A percentile compares a stretch with the other conserved stretches of the same genome.
These are phyloP conservation scores for Ditula angustiorana DNA, from an alignment of 2,888 invertebrate genomes.

Conservation along the genomic window DNA sequence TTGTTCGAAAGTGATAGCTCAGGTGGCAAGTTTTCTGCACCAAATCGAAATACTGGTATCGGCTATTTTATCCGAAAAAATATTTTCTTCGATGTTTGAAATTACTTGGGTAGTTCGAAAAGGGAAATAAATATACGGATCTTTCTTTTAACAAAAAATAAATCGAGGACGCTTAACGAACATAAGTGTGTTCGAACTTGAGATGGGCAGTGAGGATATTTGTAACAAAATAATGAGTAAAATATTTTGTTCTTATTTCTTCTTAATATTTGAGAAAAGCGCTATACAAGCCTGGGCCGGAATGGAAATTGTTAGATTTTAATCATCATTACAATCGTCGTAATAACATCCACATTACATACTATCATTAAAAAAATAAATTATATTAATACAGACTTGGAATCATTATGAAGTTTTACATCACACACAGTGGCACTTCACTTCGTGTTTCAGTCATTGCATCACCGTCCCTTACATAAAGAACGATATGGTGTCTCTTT, in stretches of 20 bases:
- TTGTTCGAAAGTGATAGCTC: background rate
- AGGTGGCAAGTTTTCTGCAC: background rate
- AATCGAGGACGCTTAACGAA: too few species aligned
- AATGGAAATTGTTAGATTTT: background rate
- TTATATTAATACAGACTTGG: slow-evolving; percentile 23
- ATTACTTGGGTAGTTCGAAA: too few species aligned
- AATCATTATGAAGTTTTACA: slow-evolving; percentile 18
- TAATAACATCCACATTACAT: background rate
- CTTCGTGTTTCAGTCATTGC: too few species aligned
- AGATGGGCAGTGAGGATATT: too few species aligned
- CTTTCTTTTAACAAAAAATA: too few species aligned
- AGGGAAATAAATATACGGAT: too few species aligned
- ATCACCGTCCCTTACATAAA: too few species aligned
- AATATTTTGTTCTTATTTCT: background rate
- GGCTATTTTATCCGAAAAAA: background rate
- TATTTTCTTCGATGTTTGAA: too few species aligned
- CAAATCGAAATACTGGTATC: background rate
- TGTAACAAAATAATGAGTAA: too few species aligned
- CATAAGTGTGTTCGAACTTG: too few species aligned
- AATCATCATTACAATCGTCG: background rate
- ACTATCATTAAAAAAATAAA: slow-evolving; percentile 38
- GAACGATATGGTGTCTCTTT: too few species aligned
- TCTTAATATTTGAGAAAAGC: background rate
- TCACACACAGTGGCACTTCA: too few species aligned
- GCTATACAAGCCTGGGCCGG: background rate